These are phyloP conservation scores for Tetragonula carbonaria DNA, from an alignment of 2,888 invertebrate species.

Conservation along the genomic window DNA sequence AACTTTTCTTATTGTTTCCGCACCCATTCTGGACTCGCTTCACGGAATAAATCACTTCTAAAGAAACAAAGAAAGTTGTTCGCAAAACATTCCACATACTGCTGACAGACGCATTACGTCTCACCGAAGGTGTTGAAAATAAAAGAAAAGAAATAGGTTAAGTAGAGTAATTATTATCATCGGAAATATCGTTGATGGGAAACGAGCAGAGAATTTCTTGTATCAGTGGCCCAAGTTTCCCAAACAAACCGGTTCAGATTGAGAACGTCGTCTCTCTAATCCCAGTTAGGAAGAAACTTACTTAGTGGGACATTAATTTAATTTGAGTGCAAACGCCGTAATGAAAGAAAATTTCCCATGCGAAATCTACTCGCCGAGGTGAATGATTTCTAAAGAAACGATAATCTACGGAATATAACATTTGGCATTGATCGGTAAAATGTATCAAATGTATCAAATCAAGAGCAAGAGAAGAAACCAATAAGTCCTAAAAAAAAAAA, in stretches of 20 bases:
- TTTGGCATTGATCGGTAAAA: constrained; percentile 6
- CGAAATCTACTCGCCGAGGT: constrained; percentile 8
- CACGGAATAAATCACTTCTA: constrained; percentile 49
- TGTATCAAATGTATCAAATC: constrained; percentile 1
- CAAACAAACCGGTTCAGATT: background rate
- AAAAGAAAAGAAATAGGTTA: too few species aligned
- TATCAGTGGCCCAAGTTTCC: background rate
- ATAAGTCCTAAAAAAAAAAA: constrained; percentile 16
- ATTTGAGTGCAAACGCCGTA: constrained; percentile 24
- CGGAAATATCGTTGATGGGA: background rate
- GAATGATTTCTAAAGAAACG: constrained; percentile 15
- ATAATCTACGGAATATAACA: background rate
- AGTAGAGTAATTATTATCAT: background rate
- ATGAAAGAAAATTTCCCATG: constrained; percentile 27
- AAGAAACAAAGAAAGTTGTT: constrained; percentile 30
- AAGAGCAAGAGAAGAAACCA: background rate
- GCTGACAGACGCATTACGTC: too few species aligned
- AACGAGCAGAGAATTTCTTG: background rate
- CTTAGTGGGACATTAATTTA: constrained; percentile 17
- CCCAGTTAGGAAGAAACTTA: constrained; percentile 39
- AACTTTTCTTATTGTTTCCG: constrained; percentile 60
- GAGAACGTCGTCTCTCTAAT: constrained; percentile 24
- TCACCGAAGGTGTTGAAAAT: background rate
- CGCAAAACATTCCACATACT: constrained; percentile 8
- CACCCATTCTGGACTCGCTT: constrained; percentile 39